Evolutionary conservation across 35 echinoderm and acorn worm genomes (phyloP).

Genomic region (Strongylocentrotus purpuratus): DNA sequence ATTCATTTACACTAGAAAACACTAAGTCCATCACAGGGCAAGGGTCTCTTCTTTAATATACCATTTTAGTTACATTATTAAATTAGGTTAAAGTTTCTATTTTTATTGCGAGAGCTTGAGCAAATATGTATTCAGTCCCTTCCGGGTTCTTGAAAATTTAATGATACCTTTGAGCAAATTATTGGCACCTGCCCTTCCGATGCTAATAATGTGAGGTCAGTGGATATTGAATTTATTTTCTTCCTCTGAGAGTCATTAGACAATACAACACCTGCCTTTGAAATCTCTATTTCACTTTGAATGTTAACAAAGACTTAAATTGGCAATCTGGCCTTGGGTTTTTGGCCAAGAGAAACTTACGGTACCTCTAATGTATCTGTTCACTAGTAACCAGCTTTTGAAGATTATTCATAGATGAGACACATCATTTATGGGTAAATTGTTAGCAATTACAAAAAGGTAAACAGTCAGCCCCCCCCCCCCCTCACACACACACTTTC

Average conservation of each 20-base stretch:
- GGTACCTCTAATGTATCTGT: background rate
- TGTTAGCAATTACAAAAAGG: background rate
- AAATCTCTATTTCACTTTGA: background rate
- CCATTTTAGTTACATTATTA: no score
- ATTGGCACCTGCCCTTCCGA: background rate
- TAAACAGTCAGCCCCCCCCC: background rate
- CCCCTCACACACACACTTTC: background rate
- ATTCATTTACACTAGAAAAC: no score
- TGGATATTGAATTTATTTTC: background rate
- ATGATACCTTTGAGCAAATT: background rate
- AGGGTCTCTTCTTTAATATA: no score
- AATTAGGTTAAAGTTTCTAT: no score
- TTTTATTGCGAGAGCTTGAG: no score
- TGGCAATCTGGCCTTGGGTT: background rate
- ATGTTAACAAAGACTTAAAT: background rate
- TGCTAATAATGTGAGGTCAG: background rate
- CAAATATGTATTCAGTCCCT: background rate
- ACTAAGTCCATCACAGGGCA: no score
- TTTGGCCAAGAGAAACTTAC: background rate
- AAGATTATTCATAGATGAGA: background rate
- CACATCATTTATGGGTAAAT: background rate
- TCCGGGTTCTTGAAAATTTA: background rate
- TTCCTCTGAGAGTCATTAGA: background rate
- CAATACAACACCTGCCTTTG: background rate
- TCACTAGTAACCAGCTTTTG: background rate